These are phyloP conservation scores for Neostethus bicornis DNA, from an alignment of 2,797 vertebrate genomes.

Conservation along the genomic window DNA sequence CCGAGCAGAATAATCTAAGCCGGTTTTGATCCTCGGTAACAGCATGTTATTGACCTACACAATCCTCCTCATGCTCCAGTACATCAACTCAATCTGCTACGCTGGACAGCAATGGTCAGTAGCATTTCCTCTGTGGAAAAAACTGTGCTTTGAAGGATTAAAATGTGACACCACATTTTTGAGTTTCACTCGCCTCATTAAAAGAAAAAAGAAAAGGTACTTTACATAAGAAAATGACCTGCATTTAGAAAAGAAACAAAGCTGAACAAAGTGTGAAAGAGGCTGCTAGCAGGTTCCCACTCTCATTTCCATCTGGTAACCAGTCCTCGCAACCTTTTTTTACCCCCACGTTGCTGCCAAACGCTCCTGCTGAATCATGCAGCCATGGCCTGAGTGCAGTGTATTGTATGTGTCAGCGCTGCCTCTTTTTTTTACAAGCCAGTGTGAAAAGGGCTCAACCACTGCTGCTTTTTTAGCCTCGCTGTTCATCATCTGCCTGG, in stretches of 20 bases:
- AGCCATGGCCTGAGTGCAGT: slow-evolving; percentile 33
- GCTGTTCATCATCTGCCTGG: slow-evolving; percentile 3
- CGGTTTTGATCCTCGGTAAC: slow-evolving; percentile 33
- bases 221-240: no score
- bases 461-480: slow-evolving; percentile 7
- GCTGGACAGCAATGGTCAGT: slow-evolving; percentile 15
- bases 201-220: slow-evolving; percentile 30
- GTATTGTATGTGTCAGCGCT: slow-evolving; percentile 36
- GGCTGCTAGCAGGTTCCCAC: slow-evolving; percentile 21
- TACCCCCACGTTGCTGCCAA: slow-evolving; percentile 40
- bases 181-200: slow-evolving; percentile 28
- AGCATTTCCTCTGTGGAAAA: slow-evolving; percentile 25
- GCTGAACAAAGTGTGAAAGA: slow-evolving; percentile 12
- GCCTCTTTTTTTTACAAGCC: slow-evolving; percentile 36
- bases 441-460: slow-evolving; percentile 36
- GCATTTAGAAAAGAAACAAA: no score
- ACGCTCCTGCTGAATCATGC: slow-evolving; percentile 39
- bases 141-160: slow-evolving; percentile 47
- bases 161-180: slow-evolving; percentile 56
- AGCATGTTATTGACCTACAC: slow-evolving; percentile 19
- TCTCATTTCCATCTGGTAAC: slow-evolving; percentile 38
- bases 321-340: slow-evolving; percentile 38
- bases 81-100: slow-evolving; percentile 11
- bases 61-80: slow-evolving; percentile 6
- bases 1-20: slow-evolving; percentile 28